Percentiles rank a stretch among this genome's conserved stretches.
Conservation (phyloP, 2,888 invertebrate species). For the Mallateleia sp. region DNA sequence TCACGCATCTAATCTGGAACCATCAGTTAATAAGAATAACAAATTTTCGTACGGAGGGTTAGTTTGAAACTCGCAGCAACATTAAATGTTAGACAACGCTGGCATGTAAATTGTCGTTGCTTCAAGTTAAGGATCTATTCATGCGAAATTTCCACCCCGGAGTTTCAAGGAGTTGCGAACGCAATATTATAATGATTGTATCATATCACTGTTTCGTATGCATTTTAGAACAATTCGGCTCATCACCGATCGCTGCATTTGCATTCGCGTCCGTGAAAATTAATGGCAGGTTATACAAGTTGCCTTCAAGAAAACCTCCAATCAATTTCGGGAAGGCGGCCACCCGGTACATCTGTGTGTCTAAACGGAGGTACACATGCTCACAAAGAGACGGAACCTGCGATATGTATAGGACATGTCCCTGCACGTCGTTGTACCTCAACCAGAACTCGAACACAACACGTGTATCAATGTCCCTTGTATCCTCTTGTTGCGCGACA, state of each 20-base stretch:
- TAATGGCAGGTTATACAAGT: not conserved
- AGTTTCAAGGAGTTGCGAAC: slow-evolving; percentile 16
- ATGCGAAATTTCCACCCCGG: slow-evolving; percentile 13
- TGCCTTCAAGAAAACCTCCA: not conserved
- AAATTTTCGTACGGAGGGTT: slow-evolving; percentile 16
- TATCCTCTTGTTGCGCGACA: slow-evolving; percentile 62
- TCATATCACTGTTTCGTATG: slow-evolving; percentile 24
- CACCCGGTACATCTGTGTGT: too few species aligned
- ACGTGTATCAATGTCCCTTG: slow-evolving; percentile 65
- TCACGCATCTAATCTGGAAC: too few species aligned
- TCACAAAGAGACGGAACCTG: slow-evolving; percentile 59
- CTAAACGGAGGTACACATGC: slow-evolving; percentile 7
- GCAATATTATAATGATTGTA: slow-evolving; percentile 25
- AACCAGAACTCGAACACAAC: slow-evolving; percentile 59
- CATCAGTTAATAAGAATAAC: not conserved
- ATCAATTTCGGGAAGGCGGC: too few species aligned
- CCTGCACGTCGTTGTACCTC: slow-evolving; percentile 42
- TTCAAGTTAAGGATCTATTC: slow-evolving; percentile 17
- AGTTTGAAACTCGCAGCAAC: not conserved
- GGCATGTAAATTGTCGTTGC: slow-evolving; percentile 34
- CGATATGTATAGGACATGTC: slow-evolving; percentile 43
- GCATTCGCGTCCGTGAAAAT: not conserved
- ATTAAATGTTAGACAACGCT: slow-evolving; percentile 20
- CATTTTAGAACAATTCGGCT: slow-evolving; percentile 24
- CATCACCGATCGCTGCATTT: slow-evolving; percentile 15